Evolutionary conservation across 2,113 vertebrate genomes (phyloP), one percentile per base, ranked within the genome.

Genomic region (Callipepla californica): DNA sequence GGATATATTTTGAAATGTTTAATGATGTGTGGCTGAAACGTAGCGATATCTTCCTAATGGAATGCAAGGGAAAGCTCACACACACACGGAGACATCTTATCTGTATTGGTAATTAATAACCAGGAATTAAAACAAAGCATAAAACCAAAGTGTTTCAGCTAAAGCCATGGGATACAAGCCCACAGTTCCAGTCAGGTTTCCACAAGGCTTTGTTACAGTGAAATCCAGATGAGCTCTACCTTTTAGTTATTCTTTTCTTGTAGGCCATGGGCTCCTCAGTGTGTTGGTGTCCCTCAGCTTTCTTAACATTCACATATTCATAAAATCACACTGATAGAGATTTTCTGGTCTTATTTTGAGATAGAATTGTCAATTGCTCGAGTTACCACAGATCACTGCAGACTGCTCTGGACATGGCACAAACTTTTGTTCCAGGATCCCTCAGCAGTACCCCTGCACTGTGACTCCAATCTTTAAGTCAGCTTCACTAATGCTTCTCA

Each of bases 71-170:
- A 87, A 81, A 75, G 69, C 85, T 80, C 57, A 2, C 0, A 1
- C n/a, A 23, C 87, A 88, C 75, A 53, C 6, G 72, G 74, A 91
- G 48, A 79, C 91, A 28, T 92, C 67, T 90, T 94, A 92, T 94
- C 94, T 96, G 34, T 62, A 79, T 16, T 50, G 80, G 76, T 76
- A 95, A 93, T 92, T 96, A 96, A 95, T 93, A 94, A 94, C 45
- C 28, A 45, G 62, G 79, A 90, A 94, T 82, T 91, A 93, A 96
- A 96, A 80, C 85, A 86, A 89, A 92, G 72, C 48, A 83, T 65
- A 81, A 92, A 90, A 69, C 42, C 45, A 42, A 58, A 81, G 86
- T 50, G 25, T 81, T 89, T 74, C 47, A 84, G 73, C 65, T 92
- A 50, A 91, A 85, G 75, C 55, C 44, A n/a, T 1, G 34, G 30